Conservation (phyloP, 1,140 invertebrate genomes). For the Dermatophagoides farinae region DNA sequence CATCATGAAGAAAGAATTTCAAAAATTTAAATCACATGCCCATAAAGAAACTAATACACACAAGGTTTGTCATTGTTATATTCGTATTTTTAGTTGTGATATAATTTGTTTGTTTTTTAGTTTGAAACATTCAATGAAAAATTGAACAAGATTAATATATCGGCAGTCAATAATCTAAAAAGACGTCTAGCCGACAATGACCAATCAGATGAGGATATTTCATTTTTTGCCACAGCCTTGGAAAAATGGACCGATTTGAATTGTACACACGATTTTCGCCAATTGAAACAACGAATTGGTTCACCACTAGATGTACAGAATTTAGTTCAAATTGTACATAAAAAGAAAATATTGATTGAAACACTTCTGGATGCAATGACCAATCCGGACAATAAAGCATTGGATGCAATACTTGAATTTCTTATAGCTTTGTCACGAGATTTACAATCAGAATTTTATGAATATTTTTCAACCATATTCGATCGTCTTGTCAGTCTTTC, state of each 20-base stretch:
- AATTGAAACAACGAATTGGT: slow-evolving; percentile 43
- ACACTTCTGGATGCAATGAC: slow-evolving; percentile 46
- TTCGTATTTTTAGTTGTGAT: slow-evolving; percentile 1
- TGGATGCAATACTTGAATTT: slow-evolving; percentile 62
- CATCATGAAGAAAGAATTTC: too few species aligned
- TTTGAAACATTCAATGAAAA: slow-evolving; percentile 66
- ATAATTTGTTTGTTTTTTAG: slow-evolving; percentile 29
- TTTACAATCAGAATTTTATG: slow-evolving; percentile 63
- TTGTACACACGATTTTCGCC: slow-evolving; percentile 50
- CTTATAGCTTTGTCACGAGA: slow-evolving; percentile 62
- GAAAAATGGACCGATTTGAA: slow-evolving; percentile 69
- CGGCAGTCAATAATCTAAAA: slow-evolving; percentile 39
- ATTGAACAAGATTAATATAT: slow-evolving; percentile 53
- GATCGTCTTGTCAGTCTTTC: slow-evolving; percentile 35
- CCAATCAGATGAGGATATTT: slow-evolving; percentile 36
- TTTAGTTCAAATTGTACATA: slow-evolving; percentile 51
- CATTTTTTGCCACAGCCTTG: slow-evolving; percentile 55
- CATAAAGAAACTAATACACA: slow-evolving; percentile 60
- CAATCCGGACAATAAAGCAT: slow-evolving; percentile 41
- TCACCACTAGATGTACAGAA: slow-evolving; percentile 39
- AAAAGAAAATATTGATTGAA: slow-evolving; percentile 47
- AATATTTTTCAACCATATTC: slow-evolving; percentile 44
- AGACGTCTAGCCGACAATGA: slow-evolving; percentile 44
- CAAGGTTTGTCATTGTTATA: slow-evolving; percentile 35
- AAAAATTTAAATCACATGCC: slow-evolving; percentile 43